Base-by-base conservation (phyloP, 2,797 vertebrate species). In the Sternarchorhynchus goeldii region DNA sequence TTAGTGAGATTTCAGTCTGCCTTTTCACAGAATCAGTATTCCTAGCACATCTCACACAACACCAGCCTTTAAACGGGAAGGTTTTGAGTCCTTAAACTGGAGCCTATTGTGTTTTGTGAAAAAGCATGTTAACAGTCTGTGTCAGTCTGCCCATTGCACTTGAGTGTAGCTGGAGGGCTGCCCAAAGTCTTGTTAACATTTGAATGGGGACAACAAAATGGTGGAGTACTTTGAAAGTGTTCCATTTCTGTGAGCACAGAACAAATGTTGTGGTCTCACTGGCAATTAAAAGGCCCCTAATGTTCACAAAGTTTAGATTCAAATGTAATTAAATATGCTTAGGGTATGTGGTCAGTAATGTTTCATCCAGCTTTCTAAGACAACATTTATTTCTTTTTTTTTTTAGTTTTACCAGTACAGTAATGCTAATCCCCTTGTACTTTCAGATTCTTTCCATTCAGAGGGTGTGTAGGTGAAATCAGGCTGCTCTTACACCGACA, bases 171-270 rank as follows among this genome's bases (percentile, higher is more conserved):
- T 70, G 78, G 59, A 41, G 0, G n/a, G 5, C 5, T 45, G 67
- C 67, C 50, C n/a, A 36, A 67, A n/a, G 21, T 20, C 32, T 72
- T 18, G 73, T 50, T 45, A 76, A 64, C 25, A 34, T 55, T 34
- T 72, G 39, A 41, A 75, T 63, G 39, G 55, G 66, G 70, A 80
- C 14, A 50, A 18, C 29, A 56, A 34, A 80, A 50, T 32, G 76
- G 64, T 55, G 31, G 18, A n/a, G 64, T 3, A 50, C 41, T 25
- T 59, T 50, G n/a, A 62, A 73, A 60, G 45, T 58, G 7, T 12
- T 29, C 21, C 8, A 32, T 68, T 80, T 31, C 14, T 55, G 12
- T 31, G 21, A 29, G n/a, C 31, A 17, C 12, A 41, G 39, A 56
- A 31, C 8, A 50, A 10, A 50, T 36, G 14, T 50, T 50, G 45